phyloP scores from a whole-genome alignment of 2,113 vertebrate genomes.

The Acrocephalus arundinaceus region DNA sequence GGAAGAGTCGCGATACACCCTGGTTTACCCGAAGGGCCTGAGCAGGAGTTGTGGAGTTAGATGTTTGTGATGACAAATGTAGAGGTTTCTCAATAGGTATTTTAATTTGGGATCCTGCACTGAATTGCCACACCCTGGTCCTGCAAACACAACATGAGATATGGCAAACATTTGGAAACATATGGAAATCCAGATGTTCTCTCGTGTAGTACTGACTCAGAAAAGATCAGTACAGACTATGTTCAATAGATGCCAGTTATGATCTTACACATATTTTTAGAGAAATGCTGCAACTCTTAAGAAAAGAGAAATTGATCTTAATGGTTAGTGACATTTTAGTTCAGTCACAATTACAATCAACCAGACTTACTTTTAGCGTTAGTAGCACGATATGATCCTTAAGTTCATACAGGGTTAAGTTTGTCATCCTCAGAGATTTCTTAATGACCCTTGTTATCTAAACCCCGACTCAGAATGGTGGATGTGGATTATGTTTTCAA shows the following conservation, averaged over 20 bases:
- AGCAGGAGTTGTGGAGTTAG: not conserved
- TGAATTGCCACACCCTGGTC: not conserved
- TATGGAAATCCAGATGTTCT: not conserved
- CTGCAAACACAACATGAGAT: not conserved
- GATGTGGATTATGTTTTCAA: slow-evolving; percentile 63
- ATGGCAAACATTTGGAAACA: not conserved
- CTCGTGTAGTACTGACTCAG: not conserved
- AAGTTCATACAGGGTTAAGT: slow-evolving; percentile 77
- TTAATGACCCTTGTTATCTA: slow-evolving; percentile 70
- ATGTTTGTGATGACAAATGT: not conserved
- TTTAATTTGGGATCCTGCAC: not conserved
- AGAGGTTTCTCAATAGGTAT: not conserved
- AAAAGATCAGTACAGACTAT: not conserved
- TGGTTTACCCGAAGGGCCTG: not conserved
- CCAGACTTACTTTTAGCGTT: not conserved
- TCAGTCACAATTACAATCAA: slow-evolving; percentile 67
- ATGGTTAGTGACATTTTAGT: slow-evolving; percentile 68
- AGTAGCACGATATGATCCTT: not conserved
- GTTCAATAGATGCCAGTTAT: slow-evolving; percentile 21
- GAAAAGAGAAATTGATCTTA: slow-evolving; percentile 31
- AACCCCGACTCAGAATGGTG: slow-evolving; percentile 58
- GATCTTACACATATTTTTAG: slow-evolving; percentile 30
- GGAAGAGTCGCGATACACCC: not conserved
- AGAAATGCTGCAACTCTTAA: slow-evolving; percentile 31
- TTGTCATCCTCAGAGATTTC: slow-evolving; percentile 65